A percentile compares a stretch with the other conserved stretches of the same genome.
These are phyloP conservation scores for Thymelicus sylvestris DNA, from an alignment of 2,888 invertebrate species.

Conservation along the genomic window DNA sequence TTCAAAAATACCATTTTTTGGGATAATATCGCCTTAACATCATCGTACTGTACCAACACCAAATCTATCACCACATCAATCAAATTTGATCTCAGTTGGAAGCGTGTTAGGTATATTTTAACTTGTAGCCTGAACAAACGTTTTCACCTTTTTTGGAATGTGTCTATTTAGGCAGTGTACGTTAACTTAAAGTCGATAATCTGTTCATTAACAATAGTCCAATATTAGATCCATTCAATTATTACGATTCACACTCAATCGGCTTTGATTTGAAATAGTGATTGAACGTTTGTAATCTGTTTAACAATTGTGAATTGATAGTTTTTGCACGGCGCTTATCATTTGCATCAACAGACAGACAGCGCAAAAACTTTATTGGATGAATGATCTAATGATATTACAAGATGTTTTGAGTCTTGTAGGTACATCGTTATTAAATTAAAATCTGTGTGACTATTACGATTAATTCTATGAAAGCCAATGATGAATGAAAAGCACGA, in stretches of 20 bases:
- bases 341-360: constrained; percentile 15
- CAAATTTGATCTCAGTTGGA: constrained; percentile 34
- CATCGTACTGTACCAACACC: constrained; percentile 43
- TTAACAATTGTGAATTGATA: constrained; percentile 39
- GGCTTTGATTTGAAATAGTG: constrained; percentile 46
- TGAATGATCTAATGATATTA: constrained; percentile 26
- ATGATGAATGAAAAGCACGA: too few species aligned
- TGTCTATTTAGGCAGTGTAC: constrained; percentile 27
- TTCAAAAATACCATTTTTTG: too few species aligned
- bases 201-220: constrained; percentile 56
- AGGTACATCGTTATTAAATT: too few species aligned
- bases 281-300: constrained; percentile 48
- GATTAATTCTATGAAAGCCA: too few species aligned
- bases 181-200: constrained; percentile 56
- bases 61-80: constrained; percentile 13
- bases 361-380: constrained; percentile 33
- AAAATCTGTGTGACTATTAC: too few species aligned
- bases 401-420: constrained; percentile 11
- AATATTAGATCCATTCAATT: constrained; percentile 62
- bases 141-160: constrained; percentile 17
- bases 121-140: not conserved
- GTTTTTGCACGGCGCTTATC: constrained; percentile 38
- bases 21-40: too few species aligned
- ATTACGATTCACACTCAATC: constrained; percentile 58
- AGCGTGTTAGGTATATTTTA: not conserved